Conservation (phyloP, 2,113 vertebrate species). For the Chauna torquata region DNA sequence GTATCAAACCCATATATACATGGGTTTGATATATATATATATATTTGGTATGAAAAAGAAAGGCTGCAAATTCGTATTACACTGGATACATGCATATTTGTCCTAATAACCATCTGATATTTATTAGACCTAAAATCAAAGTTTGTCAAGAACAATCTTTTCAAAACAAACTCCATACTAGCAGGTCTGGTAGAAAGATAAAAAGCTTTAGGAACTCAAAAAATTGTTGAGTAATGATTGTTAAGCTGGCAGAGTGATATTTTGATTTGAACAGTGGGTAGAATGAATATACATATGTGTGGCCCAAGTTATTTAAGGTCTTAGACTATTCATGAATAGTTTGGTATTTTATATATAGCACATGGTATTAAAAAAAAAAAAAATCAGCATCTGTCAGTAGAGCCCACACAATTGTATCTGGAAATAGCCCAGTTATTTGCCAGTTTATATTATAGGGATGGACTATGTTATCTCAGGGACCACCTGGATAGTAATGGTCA, state of each 20-base stretch:
- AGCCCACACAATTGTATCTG: background rate
- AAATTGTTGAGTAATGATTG: background rate
- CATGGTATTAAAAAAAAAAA: background rate
- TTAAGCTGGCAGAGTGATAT: background rate
- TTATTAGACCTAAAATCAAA: background rate
- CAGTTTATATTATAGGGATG: background rate
- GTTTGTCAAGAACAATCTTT: background rate
- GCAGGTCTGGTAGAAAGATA: background rate
- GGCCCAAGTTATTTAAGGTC: background rate
- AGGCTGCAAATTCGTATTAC: background rate
- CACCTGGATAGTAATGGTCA: constrained; percentile 4
- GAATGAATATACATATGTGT: background rate
- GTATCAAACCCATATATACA: background rate
- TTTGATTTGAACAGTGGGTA: background rate
- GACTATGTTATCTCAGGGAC: background rate
- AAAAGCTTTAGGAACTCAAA: background rate
- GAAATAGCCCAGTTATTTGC: constrained; percentile 3
- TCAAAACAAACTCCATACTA: background rate
- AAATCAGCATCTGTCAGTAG: background rate
- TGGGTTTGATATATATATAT: no score
- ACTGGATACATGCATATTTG: background rate
- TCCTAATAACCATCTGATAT: background rate
- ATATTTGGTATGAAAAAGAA: background rate
- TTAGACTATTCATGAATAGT: background rate
- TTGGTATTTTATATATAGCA: background rate